These are phyloP conservation scores for Ceyx margarethae DNA, from an alignment of 2,113 vertebrate species.

Conservation along the genomic window DNA sequence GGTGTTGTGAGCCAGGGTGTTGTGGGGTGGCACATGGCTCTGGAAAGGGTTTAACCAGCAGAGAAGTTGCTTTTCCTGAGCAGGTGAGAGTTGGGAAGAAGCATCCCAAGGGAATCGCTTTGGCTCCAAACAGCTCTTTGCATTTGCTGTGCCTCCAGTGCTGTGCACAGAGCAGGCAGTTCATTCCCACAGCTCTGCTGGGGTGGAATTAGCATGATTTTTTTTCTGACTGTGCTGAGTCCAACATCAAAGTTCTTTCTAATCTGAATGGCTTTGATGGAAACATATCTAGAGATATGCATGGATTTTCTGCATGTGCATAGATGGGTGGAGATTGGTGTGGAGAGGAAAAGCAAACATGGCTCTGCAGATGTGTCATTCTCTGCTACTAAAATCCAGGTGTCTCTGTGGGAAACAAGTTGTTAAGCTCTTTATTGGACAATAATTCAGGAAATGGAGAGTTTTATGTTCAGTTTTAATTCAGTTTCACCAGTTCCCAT, in stretches of 20 bases:
- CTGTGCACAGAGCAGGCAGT: neutral
- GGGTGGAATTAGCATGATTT: neutral
- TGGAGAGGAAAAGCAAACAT: neutral
- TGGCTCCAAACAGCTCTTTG: neutral
- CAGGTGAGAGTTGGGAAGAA: neutral
- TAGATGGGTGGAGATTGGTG: neutral
- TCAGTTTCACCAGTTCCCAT: neutral
- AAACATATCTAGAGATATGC: neutral
- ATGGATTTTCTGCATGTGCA: neutral
- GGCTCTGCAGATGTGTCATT: neutral
- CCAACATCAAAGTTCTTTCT: slow-evolving; percentile 24
- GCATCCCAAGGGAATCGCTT: neutral
- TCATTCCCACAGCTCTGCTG: slow-evolving; percentile 11
- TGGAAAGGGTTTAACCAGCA: neutral
- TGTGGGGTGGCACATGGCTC: neutral
- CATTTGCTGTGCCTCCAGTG: neutral
- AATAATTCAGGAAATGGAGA: neutral
- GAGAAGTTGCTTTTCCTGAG: neutral
- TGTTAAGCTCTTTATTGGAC: neutral
- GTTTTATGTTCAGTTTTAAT: neutral
- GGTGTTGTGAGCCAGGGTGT: neutral
- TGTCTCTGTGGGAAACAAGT: slow-evolving; percentile 25
- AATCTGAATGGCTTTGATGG: neutral
- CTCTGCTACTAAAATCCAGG: neutral
- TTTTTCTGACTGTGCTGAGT: neutral